Base-by-base conservation (phyloP, 2,113 vertebrate species). In the Proteles cristata region DNA sequence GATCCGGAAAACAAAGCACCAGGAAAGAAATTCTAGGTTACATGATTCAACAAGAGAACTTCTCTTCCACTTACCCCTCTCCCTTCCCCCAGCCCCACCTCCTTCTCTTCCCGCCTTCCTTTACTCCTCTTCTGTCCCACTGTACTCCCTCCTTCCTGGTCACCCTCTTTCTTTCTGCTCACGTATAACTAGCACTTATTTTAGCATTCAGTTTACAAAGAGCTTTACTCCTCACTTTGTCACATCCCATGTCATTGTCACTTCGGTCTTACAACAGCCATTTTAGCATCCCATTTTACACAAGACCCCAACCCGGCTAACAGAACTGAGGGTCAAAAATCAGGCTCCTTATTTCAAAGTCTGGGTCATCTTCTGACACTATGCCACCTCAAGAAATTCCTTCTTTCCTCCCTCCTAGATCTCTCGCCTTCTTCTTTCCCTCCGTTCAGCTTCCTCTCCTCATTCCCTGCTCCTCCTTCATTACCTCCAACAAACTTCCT, bases 1-100 rank as follows among this genome's bases (percentile, higher is more conserved):
- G 74, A 92, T 48, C 58, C 61, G 76, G 43, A 94, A 73, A 93
- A 23, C 35, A 96, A 90, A 90, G 43, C 71, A 90, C 7, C 33
- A 23, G 77, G 23, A 12, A 73, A 76, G 35, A n/a, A 25, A 71
- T 39, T 90, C 19, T 48, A 0, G 17, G 21, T n/a, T 35, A 3
- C 1, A 7, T 6, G n/a, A 55, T 26, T 66, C 45, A 43, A 21
- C 0, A 10, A 11, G 3, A 82, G 65, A 74, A 65, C 80, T 50
- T n/a, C 11, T 21, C 4, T 81, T 33, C n/a, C 6, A 28, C 1
- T 0, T 4, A 8, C 17, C 17, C 3, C 12, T 11, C 33, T 58
- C 50, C n/a, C 7, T 35, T 58, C 73, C 35, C 43, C 43, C 33
- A 11, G 26, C 6, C n/a, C 14, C 17, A 23, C 21, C 0, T 58